phyloP scores from a whole-genome alignment of 2,113 vertebrate genomes.

The Microcebus tavaratra region DNA sequence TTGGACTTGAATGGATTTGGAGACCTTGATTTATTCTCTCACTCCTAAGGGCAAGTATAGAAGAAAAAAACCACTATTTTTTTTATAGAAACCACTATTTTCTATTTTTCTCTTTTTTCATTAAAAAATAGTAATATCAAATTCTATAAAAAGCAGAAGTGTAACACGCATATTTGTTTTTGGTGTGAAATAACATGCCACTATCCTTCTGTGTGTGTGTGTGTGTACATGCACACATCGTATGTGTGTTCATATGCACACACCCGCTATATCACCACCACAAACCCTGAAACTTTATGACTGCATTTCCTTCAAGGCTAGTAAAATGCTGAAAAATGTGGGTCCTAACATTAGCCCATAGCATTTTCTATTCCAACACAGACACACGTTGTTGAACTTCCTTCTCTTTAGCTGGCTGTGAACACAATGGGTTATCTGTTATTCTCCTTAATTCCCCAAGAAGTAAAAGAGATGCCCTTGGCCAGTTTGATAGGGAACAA shows the following conservation, averaged over 20 bases:
- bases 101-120: neutral
- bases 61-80: neutral
- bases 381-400: constrained; percentile 13
- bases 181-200: too few species aligned
- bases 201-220: neutral
- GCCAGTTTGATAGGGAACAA: neutral
- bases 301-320: neutral
- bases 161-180: neutral
- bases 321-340: neutral
- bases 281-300: neutral
- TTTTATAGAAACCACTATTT: too few species aligned
- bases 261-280: neutral
- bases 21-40: neutral
- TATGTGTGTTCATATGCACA: fast-evolving
- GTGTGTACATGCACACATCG: too few species aligned
- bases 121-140: neutral
- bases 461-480: constrained; percentile 31
- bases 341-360: neutral
- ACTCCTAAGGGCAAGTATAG: too few species aligned
- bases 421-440: constrained; percentile 29
- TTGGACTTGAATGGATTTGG: neutral
- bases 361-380: constrained; percentile 47
- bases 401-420: neutral
- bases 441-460: neutral
- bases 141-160: neutral